Conservation (phyloP, 37 sponge, comb jelly and placozoan genomes). For the Beroe forskalii region DNA sequence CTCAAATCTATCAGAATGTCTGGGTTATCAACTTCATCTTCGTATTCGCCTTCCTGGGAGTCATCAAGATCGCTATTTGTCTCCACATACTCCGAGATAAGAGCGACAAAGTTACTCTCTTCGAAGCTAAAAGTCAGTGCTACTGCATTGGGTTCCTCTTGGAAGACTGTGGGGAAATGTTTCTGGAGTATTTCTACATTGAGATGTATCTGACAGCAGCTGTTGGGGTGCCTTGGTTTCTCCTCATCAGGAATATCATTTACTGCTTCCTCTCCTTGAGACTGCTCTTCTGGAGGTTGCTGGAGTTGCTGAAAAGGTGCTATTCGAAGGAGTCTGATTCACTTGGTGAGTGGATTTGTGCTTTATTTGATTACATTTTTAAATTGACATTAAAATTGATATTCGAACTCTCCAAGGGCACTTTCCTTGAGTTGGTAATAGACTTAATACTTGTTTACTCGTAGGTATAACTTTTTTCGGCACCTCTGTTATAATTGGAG, state of each 20-base stretch:
- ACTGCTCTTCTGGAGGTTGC: conserved; percentile 38
- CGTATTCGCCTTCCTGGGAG: conserved; percentile 27
- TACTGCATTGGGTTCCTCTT: conserved; percentile 36
- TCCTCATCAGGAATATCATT: conserved; percentile 8
- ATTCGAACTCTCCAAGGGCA: no score
- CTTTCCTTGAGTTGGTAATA: no score
- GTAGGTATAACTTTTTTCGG: conserved; percentile 43
- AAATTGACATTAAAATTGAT: no score
- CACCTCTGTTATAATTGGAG: conserved; percentile 35
- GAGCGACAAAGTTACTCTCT: conserved; percentile 47
- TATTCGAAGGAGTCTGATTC: conserved; percentile 58
- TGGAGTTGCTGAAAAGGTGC: conserved; percentile 44
- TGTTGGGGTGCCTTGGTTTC: conserved; percentile 13
- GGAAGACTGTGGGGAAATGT: conserved; percentile 65
- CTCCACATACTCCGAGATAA: conserved; percentile 48
- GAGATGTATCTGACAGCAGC: conserved; percentile 10
- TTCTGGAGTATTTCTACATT: conserved; percentile 56
- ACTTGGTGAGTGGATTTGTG: not conserved
- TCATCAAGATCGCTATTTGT: not conserved
- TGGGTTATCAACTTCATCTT: conserved; percentile 66
- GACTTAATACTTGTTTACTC: no score
- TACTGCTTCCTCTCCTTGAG: conserved; percentile 34
- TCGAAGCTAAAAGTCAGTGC: conserved; percentile 52
- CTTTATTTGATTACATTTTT: no score
- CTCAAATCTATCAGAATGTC: conserved; percentile 23